Percentiles rank a stretch among this genome's conserved stretches.
Evolutionary conservation across 2,797 vertebrate species (phyloP).

Genomic region (Sternarchorhynchus goeldii): DNA sequence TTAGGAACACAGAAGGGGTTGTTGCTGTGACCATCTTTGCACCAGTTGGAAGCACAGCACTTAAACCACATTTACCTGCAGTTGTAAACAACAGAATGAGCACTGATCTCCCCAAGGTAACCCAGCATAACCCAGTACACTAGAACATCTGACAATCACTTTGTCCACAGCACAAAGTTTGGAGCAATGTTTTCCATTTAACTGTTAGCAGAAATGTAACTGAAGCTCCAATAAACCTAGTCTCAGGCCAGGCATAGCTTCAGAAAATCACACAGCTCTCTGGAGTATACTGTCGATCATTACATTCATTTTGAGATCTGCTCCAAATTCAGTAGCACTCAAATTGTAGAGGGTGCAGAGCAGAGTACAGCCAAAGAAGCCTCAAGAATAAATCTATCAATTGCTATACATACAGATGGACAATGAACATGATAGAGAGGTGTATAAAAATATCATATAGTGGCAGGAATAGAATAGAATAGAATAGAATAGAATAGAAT

Average conservation of each 20-base stretch:
- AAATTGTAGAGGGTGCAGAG: background rate
- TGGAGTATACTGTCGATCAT: conserved; percentile 21
- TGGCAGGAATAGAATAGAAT: too few species aligned
- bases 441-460: too few species aligned
- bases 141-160: conserved; percentile 40
- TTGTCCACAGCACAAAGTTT: conserved; percentile 57
- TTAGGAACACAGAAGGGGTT: background rate
- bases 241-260: conserved; percentile 4
- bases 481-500: too few species aligned
- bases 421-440: background rate
- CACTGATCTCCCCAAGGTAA: conserved; percentile 45
- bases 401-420: background rate
- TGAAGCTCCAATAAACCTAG: background rate
- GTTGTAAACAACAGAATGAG: conserved; percentile 62
- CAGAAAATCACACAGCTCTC: background rate
- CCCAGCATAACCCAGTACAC: conserved; percentile 39
- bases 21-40: conserved; percentile 16
- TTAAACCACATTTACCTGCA: conserved; percentile 40
- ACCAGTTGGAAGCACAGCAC: conserved; percentile 23
- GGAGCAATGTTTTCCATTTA: conserved; percentile 48
- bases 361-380: background rate
- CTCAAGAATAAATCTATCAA: too few species aligned
- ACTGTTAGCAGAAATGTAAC: conserved; percentile 31
- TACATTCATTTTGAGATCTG: conserved; percentile 7
- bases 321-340: background rate